phyloP scores from a whole-genome alignment of 2,888 invertebrate genomes.

The Scaptomyza cyrtandrae region DNA sequence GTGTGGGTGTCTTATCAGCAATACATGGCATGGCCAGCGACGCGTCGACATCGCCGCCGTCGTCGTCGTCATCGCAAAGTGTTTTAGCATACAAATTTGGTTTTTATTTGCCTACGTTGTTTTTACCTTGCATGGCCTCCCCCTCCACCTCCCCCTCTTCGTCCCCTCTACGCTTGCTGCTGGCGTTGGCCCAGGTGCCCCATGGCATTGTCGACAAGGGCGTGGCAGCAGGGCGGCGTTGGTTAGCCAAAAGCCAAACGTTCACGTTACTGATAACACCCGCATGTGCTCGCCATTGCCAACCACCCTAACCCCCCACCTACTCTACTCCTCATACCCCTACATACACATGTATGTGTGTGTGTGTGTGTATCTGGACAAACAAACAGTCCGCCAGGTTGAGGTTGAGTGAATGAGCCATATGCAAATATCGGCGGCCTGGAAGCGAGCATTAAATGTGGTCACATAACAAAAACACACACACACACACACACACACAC shows the following conservation, averaged over 20 bases:
- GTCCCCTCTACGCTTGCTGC: slow-evolving; percentile 18
- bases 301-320: not conserved
- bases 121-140: slow-evolving; percentile 27
- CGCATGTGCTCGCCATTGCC: slow-evolving; percentile 56
- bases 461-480: slow-evolving; percentile 19
- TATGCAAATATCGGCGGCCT: slow-evolving; percentile 76
- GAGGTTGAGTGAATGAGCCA: slow-evolving; percentile 74
- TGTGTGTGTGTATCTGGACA: slow-evolving; percentile 69
- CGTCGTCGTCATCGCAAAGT: slow-evolving; percentile 59
- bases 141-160: no score
- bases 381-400: slow-evolving; percentile 72
- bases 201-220: slow-evolving; percentile 29
- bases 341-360: slow-evolving; percentile 5
- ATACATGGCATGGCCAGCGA: slow-evolving; percentile 51
- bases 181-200: slow-evolving; percentile 46
- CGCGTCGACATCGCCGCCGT: slow-evolving; percentile 25
- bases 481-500: slow-evolving; percentile 9
- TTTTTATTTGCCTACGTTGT: slow-evolving; percentile 68
- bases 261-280: slow-evolving; percentile 73
- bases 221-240: slow-evolving; percentile 18
- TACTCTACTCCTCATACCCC: not conserved
- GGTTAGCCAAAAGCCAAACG: slow-evolving; percentile 69
- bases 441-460: slow-evolving; percentile 69
- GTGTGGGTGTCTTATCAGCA: slow-evolving; percentile 60
- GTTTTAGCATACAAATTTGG: slow-evolving; percentile 79